phyloP scores from a whole-genome alignment of 2,113 vertebrate genomes.

The Cyprinodon brontotheroides region DNA sequence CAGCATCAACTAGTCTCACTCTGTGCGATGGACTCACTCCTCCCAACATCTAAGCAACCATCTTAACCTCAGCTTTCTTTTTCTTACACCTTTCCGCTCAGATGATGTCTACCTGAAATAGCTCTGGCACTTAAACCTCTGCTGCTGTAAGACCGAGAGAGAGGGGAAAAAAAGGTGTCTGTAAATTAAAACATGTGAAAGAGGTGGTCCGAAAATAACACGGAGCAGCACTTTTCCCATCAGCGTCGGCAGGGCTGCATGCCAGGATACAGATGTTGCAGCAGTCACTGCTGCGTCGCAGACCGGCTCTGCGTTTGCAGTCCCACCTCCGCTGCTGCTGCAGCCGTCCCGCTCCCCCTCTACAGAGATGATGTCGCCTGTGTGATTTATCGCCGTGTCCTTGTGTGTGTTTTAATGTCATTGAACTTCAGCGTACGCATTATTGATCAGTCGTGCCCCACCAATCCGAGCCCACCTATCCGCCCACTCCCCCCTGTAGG shows the following conservation, averaged over 20 bases:
- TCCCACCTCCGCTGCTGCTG: not conserved
- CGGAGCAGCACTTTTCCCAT: conserved; percentile 15
- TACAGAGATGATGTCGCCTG: conserved; percentile 33
- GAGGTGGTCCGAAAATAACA: conserved; percentile 63
- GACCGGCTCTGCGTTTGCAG: not conserved
- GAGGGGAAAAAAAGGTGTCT: conserved; percentile 17
- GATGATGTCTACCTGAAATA: conserved; percentile 63
- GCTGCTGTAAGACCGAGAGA: not conserved
- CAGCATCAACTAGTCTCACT: conserved; percentile 53
- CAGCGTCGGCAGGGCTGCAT: not conserved
- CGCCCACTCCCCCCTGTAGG: conserved; percentile 12
- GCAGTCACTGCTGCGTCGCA: conserved; percentile 8
- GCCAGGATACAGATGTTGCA: conserved; percentile 2
- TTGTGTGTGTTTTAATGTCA: conserved; percentile 71
- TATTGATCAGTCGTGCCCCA: conserved; percentile 64
- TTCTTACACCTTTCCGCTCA: conserved; percentile 36
- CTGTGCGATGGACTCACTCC: conserved; percentile 7
- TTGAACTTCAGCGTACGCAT: conserved; percentile 53
- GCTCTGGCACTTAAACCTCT: conserved; percentile 48
- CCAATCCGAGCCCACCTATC: conserved; percentile 23
- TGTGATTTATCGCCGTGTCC: conserved; percentile 60
- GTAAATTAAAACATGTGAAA: conserved; percentile 58
- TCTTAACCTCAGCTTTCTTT: conserved; percentile 34
- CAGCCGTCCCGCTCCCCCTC: conserved; percentile 16
- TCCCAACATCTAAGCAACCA: conserved; percentile 36